Conservation (phyloP, 2,888 invertebrate species). For the Deroplatys truncata region DNA sequence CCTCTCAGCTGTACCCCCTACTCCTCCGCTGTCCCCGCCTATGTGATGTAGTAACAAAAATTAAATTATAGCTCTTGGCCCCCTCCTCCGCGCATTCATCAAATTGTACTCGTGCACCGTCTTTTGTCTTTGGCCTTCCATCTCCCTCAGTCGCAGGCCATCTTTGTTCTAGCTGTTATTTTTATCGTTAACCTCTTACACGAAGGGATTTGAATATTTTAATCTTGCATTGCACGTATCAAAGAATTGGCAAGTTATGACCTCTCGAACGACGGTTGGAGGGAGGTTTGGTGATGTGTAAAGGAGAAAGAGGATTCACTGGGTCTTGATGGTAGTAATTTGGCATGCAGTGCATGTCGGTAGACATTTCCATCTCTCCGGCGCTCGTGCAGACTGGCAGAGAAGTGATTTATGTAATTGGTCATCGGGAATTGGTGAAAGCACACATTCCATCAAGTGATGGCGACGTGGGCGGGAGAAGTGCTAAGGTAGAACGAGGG, state of each 20-base stretch:
- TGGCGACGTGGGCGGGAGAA: neutral
- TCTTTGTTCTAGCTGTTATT: neutral
- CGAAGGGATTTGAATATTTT: neutral
- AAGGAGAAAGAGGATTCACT: neutral
- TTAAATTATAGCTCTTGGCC: neutral
- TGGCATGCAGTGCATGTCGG: neutral
- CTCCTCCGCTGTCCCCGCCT: neutral
- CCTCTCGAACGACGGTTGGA: neutral
- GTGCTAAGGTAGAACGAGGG: neutral
- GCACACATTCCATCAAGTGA: neutral
- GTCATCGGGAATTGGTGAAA: neutral
- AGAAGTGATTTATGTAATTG: slow-evolving; percentile 1
- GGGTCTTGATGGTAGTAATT: neutral
- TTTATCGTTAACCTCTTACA: neutral
- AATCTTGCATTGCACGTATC: neutral
- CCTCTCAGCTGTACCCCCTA: neutral
- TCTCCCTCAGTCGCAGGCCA: neutral
- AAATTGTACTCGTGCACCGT: neutral
- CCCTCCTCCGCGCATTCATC: neutral
- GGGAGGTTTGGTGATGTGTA: neutral
- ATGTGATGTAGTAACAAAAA: slow-evolving; percentile 2
- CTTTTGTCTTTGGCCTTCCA: neutral
- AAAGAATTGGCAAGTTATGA: neutral
- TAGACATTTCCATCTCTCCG: neutral
- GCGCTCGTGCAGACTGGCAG: neutral